Evolutionary conservation across 2,113 vertebrate species (phyloP).

Genomic region (Fukomys damarensis): DNA sequence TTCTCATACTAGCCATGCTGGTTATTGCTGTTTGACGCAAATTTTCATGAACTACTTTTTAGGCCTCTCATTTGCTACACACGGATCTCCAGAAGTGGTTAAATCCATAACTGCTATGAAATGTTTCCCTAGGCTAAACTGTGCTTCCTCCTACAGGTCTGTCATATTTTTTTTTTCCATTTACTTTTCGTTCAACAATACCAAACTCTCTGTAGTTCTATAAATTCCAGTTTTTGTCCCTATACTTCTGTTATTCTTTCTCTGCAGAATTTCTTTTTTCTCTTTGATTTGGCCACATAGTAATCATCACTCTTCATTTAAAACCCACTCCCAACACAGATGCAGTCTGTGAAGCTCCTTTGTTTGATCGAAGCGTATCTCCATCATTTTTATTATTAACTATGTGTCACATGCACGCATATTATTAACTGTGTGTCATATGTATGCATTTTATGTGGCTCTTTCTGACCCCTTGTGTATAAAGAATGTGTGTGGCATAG

Average conservation of each 20-base stretch:
- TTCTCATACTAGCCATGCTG: no score
- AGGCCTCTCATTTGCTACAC: not conserved
- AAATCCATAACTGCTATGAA: not conserved
- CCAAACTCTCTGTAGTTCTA: not conserved
- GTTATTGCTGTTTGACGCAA: not conserved
- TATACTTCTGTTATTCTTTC: not conserved
- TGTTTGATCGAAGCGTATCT: not conserved
- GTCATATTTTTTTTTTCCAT: not conserved
- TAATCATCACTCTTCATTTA: not conserved
- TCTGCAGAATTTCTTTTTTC: not conserved
- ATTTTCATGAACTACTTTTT: not conserved
- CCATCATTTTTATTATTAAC: not conserved
- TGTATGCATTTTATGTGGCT: not conserved
- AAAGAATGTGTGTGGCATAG: not conserved
- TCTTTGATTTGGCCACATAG: not conserved
- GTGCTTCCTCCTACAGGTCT: not conserved
- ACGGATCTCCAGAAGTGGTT: not conserved
- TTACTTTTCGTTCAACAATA: not conserved
- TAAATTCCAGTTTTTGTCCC: not conserved
- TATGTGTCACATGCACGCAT: not conserved
- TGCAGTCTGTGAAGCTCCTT: not conserved
- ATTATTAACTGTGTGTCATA: not conserved
- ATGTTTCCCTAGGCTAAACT: not conserved
- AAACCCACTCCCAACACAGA: not conserved
- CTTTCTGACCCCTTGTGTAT: not conserved